A percentile compares a stretch with the other conserved stretches of the same genome.
These are phyloP conservation scores for Orchestia grillus DNA, from an alignment of 1,140 invertebrate genomes.

Conservation along the genomic window DNA sequence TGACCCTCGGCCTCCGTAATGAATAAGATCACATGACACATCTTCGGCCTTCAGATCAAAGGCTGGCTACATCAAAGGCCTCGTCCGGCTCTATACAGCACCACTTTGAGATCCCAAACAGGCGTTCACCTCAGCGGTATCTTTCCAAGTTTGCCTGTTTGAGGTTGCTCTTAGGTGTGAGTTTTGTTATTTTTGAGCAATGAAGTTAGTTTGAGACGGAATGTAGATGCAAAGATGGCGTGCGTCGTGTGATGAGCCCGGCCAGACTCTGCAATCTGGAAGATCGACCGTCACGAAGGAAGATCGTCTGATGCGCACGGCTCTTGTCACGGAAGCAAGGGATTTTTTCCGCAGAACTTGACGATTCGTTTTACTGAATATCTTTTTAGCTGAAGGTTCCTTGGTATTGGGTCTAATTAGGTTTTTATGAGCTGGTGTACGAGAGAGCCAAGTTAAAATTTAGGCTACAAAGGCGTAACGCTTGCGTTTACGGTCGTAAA, in stretches of 20 bases:
- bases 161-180: not conserved
- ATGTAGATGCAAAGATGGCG: slow-evolving; percentile 4
- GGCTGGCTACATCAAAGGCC: not conserved
- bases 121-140: not conserved
- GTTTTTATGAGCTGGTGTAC: too few relatives aligned
- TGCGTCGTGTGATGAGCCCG: not conserved
- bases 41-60: not conserved
- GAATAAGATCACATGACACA: not conserved
- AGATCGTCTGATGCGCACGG: not conserved
- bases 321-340: not conserved
- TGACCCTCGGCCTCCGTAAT: not conserved
- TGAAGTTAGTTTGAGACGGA: not conserved
- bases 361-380: too few relatives aligned
- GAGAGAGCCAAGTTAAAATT: too few relatives aligned
- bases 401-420: too few relatives aligned
- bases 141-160: not conserved
- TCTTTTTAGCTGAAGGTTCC: too few relatives aligned
- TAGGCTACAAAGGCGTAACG: too few relatives aligned
- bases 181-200: not conserved
- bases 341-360: too few relatives aligned
- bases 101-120: not conserved
- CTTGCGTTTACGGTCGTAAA: too few relatives aligned
- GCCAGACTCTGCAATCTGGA: not conserved
- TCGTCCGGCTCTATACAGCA: not conserved
- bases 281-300: not conserved